Base-by-base conservation (phyloP, 1,140 invertebrate species). In the Neotoxoptera formosana region DNA sequence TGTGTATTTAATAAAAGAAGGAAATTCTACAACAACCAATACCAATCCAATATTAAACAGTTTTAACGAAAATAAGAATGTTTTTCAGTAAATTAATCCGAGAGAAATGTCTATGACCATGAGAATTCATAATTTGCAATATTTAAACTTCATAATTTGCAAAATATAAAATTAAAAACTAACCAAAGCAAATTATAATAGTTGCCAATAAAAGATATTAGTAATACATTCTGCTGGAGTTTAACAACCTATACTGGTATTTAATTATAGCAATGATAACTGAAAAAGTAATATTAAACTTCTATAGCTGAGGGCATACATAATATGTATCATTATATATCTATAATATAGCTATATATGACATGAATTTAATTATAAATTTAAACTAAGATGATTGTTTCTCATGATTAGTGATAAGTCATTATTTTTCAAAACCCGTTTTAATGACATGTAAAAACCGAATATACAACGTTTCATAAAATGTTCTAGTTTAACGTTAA, bases 351-450 rank as follows among this genome's bases (percentile, higher is more conserved):
- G 21, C 21, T 53, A 36, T 36, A 36, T 36, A 89, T 36, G 48
- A 89, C 47, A 53, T 56, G 87, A 89, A 36, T 60, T 60, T 60
- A 60, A 90, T 90, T 90, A 60, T 67, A 90, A 90, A 60, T 90
- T 45, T 60, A 90, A 90, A 76, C 30, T 34, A 11, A 30, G 87
- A 89, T 45, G 41, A 45, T 67, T 90, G 34, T 90, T 90, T 90
- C 89, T 56, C 89, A 90, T 67, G 89, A 90, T 90, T 67, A 90
- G 88, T 23, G 21, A 36, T 89, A 67, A 89, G n/a, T 89, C 51
- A 45, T 90, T 90, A 67, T 90, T 67, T 90, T 67, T 67, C 25
- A 45, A 90, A 90, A 90, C 89, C 36, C 23, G 89, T 90, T 90
- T 67, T 45, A 90, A 90, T 67, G 45, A 47, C 25, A 34, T 2